Evolutionary conservation across 2,888 invertebrate genomes (phyloP).

Genomic region (Villa cingulata): DNA sequence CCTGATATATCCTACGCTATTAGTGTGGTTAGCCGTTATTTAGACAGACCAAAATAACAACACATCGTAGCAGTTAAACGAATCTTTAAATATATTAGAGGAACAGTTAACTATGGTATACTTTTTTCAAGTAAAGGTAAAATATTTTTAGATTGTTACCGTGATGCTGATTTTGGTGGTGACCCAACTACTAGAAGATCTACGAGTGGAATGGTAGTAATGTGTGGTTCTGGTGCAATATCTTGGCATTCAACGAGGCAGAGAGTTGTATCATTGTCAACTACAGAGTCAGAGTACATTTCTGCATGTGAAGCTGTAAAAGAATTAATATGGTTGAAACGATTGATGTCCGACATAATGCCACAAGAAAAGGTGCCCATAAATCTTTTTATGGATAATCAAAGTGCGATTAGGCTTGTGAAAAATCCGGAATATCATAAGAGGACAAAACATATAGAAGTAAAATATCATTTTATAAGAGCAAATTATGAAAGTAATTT

Average conservation of each 20-base stretch:
- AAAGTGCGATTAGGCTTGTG: slow-evolving; percentile 15
- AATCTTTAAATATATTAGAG: slow-evolving; percentile 6
- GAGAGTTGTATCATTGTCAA: neutral
- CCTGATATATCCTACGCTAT: slow-evolving; percentile 15
- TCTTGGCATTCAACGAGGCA: neutral
- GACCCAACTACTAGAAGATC: neutral
- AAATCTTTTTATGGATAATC: slow-evolving; percentile 17
- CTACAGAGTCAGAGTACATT: neutral
- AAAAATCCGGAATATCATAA: slow-evolving; percentile 17
- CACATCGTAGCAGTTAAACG: slow-evolving; percentile 6
- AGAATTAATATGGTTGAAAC: slow-evolving; percentile 20
- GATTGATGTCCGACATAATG: slow-evolving; percentile 8
- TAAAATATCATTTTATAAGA: neutral
- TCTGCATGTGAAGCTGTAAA: slow-evolving; percentile 16
- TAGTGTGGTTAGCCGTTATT: slow-evolving; percentile 7
- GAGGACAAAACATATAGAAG: slow-evolving; percentile 16
- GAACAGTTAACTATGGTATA: neutral
- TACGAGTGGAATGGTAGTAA: neutral
- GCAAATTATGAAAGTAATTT: no score
- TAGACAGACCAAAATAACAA: neutral
- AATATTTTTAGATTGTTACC: neutral
- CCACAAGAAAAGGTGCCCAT: no score
- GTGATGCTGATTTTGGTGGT: slow-evolving; percentile 1
- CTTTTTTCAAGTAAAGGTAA: neutral
- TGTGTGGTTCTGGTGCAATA: neutral